Evolutionary conservation across 2,113 vertebrate species (phyloP), one percentile per base, ranked within the genome.

Genomic region (Carassius gibelio): DNA sequence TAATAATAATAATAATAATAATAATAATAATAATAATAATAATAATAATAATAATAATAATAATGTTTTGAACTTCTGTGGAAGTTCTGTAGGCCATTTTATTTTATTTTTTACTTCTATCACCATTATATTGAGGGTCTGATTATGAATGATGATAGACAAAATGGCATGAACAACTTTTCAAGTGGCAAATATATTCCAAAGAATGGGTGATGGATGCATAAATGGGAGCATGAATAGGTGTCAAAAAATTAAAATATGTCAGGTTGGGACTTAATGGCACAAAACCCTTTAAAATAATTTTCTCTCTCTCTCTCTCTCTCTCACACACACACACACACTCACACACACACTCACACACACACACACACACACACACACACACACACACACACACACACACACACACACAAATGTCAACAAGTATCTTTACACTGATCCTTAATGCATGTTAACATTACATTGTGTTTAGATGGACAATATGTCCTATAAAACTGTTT

Each of bases 361-460:
- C 2, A 45, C 2, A 45, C 1, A 45, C 10, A 19, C n/a, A n/a
- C 69, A 23, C 52, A 48, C 8, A 21, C 26, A 3, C 45, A 48
- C 45, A 21, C 13, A 64, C 6, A 30, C 36, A 81, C 42, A 50
- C 15, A 66, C 14, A 80, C 10, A 19, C 55, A 76, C 1, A 52
- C 9, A 48, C 45, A 48, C 2, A 45, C 2, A 45, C 1, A 45
- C 10, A 19, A 45, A 81, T 78, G 90, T 91, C 89, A 91, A 75
- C 48, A 88, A 42, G 52, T 85, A 55, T 81, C 83, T 88, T 85
- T 85, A 93, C 89, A 90, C 72, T 93, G 93, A 94, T 94, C 91
- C 91, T 85, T 61, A 69, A 90, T 90, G 90, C 88, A 90, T 84
- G 80, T 75, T 75, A 45, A 75, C 91, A 88, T 83, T 85, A 86